Conservation (phyloP, 2,888 invertebrate species). For the Ceriagrion tenellum region DNA sequence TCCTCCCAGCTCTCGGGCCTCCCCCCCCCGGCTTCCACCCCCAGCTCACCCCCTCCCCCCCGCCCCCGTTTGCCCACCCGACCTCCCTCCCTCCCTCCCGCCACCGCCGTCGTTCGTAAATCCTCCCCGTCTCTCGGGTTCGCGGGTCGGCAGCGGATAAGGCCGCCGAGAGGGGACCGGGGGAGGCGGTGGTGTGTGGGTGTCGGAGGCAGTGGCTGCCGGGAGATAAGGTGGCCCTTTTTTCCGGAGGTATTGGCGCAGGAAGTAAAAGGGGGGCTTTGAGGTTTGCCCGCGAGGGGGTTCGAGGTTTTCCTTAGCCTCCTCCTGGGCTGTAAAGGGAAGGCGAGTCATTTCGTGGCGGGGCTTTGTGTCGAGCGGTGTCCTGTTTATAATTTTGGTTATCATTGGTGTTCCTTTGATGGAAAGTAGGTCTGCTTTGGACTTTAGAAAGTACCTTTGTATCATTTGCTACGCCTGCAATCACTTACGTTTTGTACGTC, state of each 20-base stretch:
- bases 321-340: too few species aligned
- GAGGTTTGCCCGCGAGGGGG: neutral
- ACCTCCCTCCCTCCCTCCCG: neutral
- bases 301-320: too few species aligned
- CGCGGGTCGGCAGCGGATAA: conserved; percentile 19
- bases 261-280: neutral
- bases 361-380: too few species aligned
- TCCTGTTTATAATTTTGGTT: too few species aligned
- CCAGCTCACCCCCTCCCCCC: neutral
- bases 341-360: too few species aligned
- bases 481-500: too few species aligned
- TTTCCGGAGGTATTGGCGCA: conserved; percentile 22
- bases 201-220: neutral
- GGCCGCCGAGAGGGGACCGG: neutral
- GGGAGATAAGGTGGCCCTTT: conserved; percentile 15
- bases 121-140: conserved; percentile 17
- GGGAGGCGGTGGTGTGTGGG: neutral
- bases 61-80: neutral
- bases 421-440: too few species aligned
- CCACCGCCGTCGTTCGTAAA: conserved; percentile 4
- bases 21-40: too few species aligned
- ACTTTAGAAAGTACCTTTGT: too few species aligned
- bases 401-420: too few species aligned
- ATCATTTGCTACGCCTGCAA: too few species aligned
- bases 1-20: too few species aligned